Base-by-base conservation (phyloP, 2,797 vertebrate genomes). In the Sebastes melanostomus region DNA sequence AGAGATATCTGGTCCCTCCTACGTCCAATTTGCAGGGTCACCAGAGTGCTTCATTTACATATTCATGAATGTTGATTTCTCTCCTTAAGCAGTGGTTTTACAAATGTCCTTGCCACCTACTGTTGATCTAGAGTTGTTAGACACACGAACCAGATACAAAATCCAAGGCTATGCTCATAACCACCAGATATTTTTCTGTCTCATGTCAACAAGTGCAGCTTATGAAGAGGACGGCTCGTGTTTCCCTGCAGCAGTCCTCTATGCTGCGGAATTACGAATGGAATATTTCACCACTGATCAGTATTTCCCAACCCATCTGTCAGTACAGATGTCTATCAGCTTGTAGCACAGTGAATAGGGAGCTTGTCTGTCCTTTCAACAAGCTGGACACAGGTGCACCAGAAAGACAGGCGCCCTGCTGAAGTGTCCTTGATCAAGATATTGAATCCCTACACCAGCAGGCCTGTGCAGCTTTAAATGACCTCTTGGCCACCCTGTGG, bases 221-320 rank as follows among this genome's bases (percentile, higher is more conserved):
- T 12, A 4, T 72, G 59, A 58, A 75, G 54, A 77, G 20, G 25
- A 61, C 52, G 52, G 27, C 65, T 66, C 27, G 6, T 69, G 27
- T 66, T 55, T 67, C 66, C 66, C 59, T 62, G 55, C 59, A 62
- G 52, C 65, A 32, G 30, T 24, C 61, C 70, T 83, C 18, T 1
- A 27, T 29, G 52, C 18, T 11, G 72, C 38, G 27, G 25, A 78
- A 61, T 66, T 56, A 58, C 10, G 8, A 65, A 14, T 13, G n/a
- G 42, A 68, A 55, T 67, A 74, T 77, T 79, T 81, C 71, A 70
- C 74, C 72, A 59, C 55, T 67, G 67, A 70, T 82, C 22, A 29
- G 12, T 52, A 66, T 84, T 80, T 86, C 75, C 77, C 67, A 20
- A 24, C 70, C 69, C 79, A 73, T 89, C 85, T 92, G 77, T 81